These are phyloP conservation scores for Crotophaga sulcirostris DNA, from an alignment of 2,113 vertebrate species.

Conservation along the genomic window DNA sequence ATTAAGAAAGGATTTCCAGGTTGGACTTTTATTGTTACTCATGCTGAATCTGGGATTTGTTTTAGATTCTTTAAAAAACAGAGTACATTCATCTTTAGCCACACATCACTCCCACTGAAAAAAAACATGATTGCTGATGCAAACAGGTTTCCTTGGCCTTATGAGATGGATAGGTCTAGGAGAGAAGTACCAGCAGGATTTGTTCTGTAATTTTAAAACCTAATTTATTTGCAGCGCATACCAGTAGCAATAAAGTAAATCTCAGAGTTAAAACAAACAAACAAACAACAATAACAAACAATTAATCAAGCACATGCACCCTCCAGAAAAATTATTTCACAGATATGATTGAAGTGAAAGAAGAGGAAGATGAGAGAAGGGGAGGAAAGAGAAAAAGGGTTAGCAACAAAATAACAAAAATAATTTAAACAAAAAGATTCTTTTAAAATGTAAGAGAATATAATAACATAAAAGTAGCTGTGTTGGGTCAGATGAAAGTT, in stretches of 20 bases:
- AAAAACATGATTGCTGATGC: not conserved
- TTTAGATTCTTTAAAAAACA: not conserved
- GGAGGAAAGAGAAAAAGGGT: not conserved
- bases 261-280: not conserved
- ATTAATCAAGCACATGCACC: not conserved
- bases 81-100: not conserved
- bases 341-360: not conserved
- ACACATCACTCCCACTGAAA: not conserved
- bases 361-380: not conserved
- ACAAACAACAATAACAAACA: not conserved
- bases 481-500: not conserved
- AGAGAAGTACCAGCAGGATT: not conserved
- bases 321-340: fast-evolving
- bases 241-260: not conserved
- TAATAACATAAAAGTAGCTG: not conserved
- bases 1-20: not conserved
- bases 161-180: not conserved
- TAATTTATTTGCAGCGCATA: not conserved
- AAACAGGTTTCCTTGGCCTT: not conserved
- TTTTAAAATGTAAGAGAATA: not conserved
- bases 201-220: not conserved
- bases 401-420: not conserved
- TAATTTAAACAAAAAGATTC: not conserved
- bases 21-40: not conserved
- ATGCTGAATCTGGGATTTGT: not conserved